Base-by-base conservation (phyloP, 2,888 invertebrate species). In the Cyclophora punctaria region DNA sequence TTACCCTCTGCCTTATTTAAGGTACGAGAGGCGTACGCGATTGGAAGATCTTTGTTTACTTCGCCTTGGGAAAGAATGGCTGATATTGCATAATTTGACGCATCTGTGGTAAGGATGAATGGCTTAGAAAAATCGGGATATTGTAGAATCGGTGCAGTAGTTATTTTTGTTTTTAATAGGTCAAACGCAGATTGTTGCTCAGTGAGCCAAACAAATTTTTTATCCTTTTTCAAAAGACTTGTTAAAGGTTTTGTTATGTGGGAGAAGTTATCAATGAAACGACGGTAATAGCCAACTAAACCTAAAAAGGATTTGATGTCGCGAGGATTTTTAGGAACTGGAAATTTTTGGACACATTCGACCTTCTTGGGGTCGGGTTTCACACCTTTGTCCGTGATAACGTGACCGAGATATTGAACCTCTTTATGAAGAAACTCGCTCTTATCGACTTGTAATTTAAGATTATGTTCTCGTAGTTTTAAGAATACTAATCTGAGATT, bases 331-430 rank as follows among this genome's bases (percentile, higher is more conserved):
- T 50, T 51, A 0, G 55, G 56, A 6, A 43, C 2, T 5, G 50
- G 53, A 35, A 48, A 55, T 34, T 50, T n/a, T 4, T 45, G 50
- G 56, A 34, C 52, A 53, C 0, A 44, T 60, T 46, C 47, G n/a
- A 60, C 52, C 44, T 63, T 59, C 3, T 51, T 47, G 6, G 52
- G 45, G 45, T 58, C 58, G 7, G 59, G 57, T 46, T 51, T 48
- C 2, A 63, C 43, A 4, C 64, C 66, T 7, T 65, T 41, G 4
- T 55, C 44, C 4, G 58, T 55, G 2, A 44, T 44, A 4, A 58
- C 42, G 43, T 64, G 62, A 37, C 63, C 51, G 59, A 56, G 50
- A 56, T 68, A 62, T 7, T 50, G 33, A 5, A 49, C 49, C 2
- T 45, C 49, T n/a, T 41, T 4, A 3, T 7, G n/a, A 7, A 42